Percentiles rank a stretch among this genome's conserved stretches.
These are phyloP conservation scores for Isurus oxyrinchus DNA, from an alignment of 2,113 vertebrate species.

Conservation along the genomic window DNA sequence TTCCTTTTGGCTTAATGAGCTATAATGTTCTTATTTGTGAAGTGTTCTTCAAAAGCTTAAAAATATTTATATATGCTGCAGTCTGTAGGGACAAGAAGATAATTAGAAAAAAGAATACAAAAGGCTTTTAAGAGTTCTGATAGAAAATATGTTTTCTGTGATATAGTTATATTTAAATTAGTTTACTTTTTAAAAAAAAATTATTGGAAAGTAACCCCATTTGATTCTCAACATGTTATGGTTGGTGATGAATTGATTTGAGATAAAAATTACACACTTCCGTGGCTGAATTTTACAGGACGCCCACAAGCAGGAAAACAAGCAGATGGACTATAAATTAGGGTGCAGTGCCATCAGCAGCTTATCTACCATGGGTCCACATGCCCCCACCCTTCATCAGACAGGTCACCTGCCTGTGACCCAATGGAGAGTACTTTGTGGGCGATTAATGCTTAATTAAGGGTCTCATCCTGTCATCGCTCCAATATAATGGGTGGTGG, in stretches of 20 bases:
- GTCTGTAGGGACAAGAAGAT: neutral
- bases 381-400: too few relatives aligned
- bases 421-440: too few relatives aligned
- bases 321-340: too few relatives aligned
- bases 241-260: neutral
- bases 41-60: neutral
- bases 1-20: neutral
- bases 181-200: neutral
- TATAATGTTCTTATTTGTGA: neutral
- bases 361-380: too few relatives aligned
- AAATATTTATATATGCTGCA: neutral
- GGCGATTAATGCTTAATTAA: too few relatives aligned
- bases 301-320: too few relatives aligned
- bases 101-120: neutral
- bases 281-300: too few relatives aligned
- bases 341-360: too few relatives aligned
- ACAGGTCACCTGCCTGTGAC: too few relatives aligned
- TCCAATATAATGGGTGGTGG: too few relatives aligned
- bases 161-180: neutral
- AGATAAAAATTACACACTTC: neutral
- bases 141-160: neutral
- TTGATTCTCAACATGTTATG: neutral
- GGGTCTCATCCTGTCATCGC: too few relatives aligned
- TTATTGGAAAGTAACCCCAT: neutral
- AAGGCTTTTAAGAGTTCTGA: neutral